Evolutionary conservation across 2,797 vertebrate species (phyloP).

Genomic region (Sebastes oblongus): DNA sequence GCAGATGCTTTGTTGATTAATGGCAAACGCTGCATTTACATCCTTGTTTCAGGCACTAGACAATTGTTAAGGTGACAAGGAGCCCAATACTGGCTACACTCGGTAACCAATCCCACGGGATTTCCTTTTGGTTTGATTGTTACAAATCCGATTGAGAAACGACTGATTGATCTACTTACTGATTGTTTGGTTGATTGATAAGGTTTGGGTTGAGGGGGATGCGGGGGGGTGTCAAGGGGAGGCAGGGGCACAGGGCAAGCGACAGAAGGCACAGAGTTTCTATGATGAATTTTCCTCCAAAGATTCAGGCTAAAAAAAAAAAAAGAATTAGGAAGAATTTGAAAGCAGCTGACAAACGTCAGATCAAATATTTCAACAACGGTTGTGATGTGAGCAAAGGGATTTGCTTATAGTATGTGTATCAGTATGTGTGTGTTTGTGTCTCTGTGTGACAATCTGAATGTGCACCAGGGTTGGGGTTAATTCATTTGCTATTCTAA

Average conservation of each 20-base stretch:
- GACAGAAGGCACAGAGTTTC: constrained; percentile 82
- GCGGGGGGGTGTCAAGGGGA: constrained; percentile 9
- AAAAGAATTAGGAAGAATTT: constrained; percentile 58
- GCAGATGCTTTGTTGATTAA: constrained; percentile 64
- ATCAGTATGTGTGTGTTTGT: constrained; percentile 45
- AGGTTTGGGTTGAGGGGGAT: background rate
- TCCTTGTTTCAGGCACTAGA: constrained; percentile 79
- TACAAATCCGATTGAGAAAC: constrained; percentile 68
- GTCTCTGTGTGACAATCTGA: constrained; percentile 57
- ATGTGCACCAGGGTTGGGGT: constrained; percentile 51
- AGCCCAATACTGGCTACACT: constrained; percentile 45
- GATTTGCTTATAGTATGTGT: constrained; percentile 57
- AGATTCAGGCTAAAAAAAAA: constrained; percentile 33
- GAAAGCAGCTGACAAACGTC: constrained; percentile 56
- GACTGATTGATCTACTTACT: constrained; percentile 63
- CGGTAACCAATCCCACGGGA: constrained; percentile 38
- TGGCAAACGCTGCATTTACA: constrained; percentile 69
- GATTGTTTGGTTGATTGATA: constrained; percentile 67
- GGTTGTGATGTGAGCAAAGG: constrained; percentile 48
- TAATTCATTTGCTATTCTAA: constrained; percentile 19
- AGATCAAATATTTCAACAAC: constrained; percentile 41
- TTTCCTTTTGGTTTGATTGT: constrained; percentile 74
- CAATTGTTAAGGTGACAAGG: constrained; percentile 72
- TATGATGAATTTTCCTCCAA: constrained; percentile 55
- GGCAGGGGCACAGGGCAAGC: constrained; percentile 50